Base-by-base conservation (phyloP, 2,888 invertebrate species). In the Lasioglossum zephyrum region DNA sequence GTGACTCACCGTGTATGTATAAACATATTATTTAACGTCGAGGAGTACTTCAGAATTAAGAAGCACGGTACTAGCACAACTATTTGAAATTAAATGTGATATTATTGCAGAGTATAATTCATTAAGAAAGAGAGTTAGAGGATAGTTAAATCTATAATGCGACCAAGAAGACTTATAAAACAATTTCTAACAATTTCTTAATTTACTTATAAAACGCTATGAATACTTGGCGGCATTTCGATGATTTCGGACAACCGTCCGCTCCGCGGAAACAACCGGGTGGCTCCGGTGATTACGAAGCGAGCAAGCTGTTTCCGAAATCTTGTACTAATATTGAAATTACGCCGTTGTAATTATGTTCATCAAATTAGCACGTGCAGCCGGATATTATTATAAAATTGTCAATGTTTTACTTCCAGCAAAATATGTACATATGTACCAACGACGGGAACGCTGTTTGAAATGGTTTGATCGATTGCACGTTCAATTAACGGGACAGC, bases 381-480 rank as follows among this genome's bases (percentile, higher is more conserved):
- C 5, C 36, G 9, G 26, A 0, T 60, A 53, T 83, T 83, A 83
- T 79, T 83, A 79, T 85, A 79, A 85, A 83, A 76, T 83, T 75
- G 36, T 11, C 70, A 72, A 53, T 57, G 78, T 66, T 76, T 75
- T 72, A 73, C 53, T 73, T 49, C n/a, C 31, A 53, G 36, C 77
- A 60, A 77, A 77, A 66, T 73, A 77, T 77, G 47, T 73, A n/a
- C n/a, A n/a, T 31, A 66, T n/a, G 36, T 69, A 69, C 36, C 31
- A 4, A 22, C 31, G 18, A 44, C 69, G 1, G 31, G 22, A 36
- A 1, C 44, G 6, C 22, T 66, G 63, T 78, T 75, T 44, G 63
- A 70, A 31, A 22, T 60, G 53, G 53, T 41, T 85, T 83, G 83
- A 83, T 85, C 78, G 74, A 85, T 69, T 83, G 75, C 75, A 75